Evolutionary conservation across 1,140 invertebrate genomes (phyloP).

Genomic region (Plectrocnemia conspersa): DNA sequence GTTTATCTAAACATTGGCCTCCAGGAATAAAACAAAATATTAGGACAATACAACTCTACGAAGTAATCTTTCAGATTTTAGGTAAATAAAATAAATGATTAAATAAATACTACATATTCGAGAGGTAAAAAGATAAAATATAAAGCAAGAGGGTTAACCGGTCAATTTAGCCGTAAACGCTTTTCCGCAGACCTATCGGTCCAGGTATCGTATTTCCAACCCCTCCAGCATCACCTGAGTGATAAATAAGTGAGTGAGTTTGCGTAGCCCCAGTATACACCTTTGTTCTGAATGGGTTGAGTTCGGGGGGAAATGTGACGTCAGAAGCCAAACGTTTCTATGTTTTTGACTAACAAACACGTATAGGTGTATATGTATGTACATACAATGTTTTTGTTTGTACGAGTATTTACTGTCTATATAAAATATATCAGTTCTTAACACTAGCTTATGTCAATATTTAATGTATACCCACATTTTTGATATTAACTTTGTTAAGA

Average conservation of each 20-base stretch:
- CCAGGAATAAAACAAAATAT: too few species aligned
- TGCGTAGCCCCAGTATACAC: background rate
- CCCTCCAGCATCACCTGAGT: slow-evolving; percentile 9
- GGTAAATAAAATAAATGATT: background rate
- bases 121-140: background rate
- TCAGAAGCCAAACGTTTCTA: slow-evolving; percentile 9
- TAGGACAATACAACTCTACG: background rate
- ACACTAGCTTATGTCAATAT: too few species aligned
- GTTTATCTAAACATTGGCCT: too few species aligned
- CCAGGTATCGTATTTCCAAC: background rate
- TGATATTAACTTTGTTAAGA: too few species aligned
- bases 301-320: slow-evolving; percentile 5
- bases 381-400: too few species aligned
- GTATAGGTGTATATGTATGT: too few species aligned
- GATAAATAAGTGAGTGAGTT: slow-evolving; percentile 20
- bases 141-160: background rate
- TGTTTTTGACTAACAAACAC: too few species aligned
- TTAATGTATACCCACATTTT: too few species aligned
- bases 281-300: background rate
- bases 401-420: too few species aligned
- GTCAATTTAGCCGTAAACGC: background rate
- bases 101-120: background rate
- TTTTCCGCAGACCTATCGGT: background rate
- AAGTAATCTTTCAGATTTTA: background rate
- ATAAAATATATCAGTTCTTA: slow-evolving; percentile 2